Evolutionary conservation across 1,140 invertebrate genomes (phyloP), one percentile per base, ranked within the genome.

Genomic region (Bombus haemorrhoidalis): DNA sequence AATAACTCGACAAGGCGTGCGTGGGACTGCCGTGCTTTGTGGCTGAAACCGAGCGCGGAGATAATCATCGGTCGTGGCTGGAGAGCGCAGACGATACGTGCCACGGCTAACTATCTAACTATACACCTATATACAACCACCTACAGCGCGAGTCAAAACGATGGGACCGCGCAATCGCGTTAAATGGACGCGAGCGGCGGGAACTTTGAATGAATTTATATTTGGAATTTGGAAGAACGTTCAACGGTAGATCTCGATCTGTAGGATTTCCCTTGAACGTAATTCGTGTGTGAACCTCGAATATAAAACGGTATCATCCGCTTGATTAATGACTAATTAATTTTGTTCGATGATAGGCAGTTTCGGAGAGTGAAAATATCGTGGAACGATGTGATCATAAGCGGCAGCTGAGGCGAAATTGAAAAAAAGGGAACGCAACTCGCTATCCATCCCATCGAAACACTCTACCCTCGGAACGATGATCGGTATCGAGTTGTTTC

Each of bases 1-100:
- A 94, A 94, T 94, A 94, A 94, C 91, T 91, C 92, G 91, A 91
- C 91, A 91, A 92, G 92, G 93, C 91, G 90, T 94, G 92, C 93
- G 93, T 94, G 93, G 92, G 93, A 92, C 91, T 92, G 91, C 88
- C 88, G 90, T 91, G 91, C 91, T 92, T 92, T 91, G 92, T 93
- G 89, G 92, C 91, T 94, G 87, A 91, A 94, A 93, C 91, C 91
- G 91, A 93, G 93, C 92, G 88, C 89, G 85, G 91, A 93, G 93
- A 94, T 94, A 94, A 93, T 91, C 89, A 94, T 94, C 93, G 91
- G 92, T 93, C 91, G 93, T 91, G 89, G 89, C 88, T 71, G 91
- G 84, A 87, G 87, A 88, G 87, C 89, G 64, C 80, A 62, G 87
- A 92, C 90, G 93, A 92, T 92, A 91, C 91, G 82, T 89, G 81